Evolutionary conservation across 1,140 invertebrate species (phyloP).

Genomic region (Formica exsecta): DNA sequence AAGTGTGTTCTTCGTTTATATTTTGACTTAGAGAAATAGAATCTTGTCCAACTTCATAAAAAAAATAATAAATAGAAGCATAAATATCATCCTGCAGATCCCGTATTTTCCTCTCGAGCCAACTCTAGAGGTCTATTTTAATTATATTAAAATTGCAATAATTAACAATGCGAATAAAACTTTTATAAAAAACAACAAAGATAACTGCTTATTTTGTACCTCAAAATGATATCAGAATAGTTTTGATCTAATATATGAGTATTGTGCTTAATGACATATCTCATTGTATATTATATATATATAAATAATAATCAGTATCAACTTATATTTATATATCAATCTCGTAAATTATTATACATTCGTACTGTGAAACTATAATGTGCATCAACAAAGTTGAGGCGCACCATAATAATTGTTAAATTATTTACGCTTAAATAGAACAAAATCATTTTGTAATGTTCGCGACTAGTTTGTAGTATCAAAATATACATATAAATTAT

Average conservation of each 20-base stretch:
- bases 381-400: neutral
- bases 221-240: conserved; percentile 32
- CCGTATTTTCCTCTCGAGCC: conserved; percentile 1
- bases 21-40: neutral
- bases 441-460: neutral
- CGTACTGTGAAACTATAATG: neutral
- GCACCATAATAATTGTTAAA: neutral
- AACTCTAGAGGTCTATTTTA: neutral
- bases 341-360: conserved; percentile 16
- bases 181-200: conserved; percentile 2
- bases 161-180: neutral
- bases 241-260: neutral
- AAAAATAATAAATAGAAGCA: conserved; percentile 25
- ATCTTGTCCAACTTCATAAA: neutral
- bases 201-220: neutral
- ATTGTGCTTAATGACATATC: neutral
- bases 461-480: conserved; percentile 34
- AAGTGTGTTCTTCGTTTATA: neutral
- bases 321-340: neutral
- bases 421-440: conserved; percentile 6
- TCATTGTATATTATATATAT: neutral
- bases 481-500: conserved; percentile 19
- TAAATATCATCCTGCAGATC: conserved; percentile 5
- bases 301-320: neutral
- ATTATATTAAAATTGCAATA: conserved; percentile 2